These are phyloP conservation scores for Empidonax alnorum DNA, from an alignment of 2,113 vertebrate species.

Conservation along the genomic window DNA sequence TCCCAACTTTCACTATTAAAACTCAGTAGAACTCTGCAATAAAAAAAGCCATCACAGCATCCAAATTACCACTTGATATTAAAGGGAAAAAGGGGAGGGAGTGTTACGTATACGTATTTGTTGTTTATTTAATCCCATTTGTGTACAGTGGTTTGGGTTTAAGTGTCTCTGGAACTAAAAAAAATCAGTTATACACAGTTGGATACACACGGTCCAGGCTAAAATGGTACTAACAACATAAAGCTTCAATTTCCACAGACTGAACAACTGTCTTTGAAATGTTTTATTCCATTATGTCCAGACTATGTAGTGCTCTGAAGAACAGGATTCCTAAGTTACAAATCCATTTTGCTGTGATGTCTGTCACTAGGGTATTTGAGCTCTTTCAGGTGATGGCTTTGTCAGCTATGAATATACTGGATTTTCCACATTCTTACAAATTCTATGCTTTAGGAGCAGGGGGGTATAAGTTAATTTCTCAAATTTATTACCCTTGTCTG, in stretches of 20 bases:
- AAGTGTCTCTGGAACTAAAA: not conserved
- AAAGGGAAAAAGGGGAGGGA: not conserved
- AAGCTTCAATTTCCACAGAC: not conserved
- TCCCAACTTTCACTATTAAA: not conserved
- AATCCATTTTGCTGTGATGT: not conserved
- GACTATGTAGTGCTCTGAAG: not conserved
- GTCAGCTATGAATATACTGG: not conserved
- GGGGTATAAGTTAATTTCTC: not conserved
- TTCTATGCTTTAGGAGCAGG: not conserved
- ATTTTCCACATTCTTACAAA: not conserved
- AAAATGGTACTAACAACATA: not conserved
- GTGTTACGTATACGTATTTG: not conserved
- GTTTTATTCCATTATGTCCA: not conserved
- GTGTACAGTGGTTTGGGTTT: not conserved
- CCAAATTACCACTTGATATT: not conserved
- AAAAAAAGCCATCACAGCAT: not conserved
- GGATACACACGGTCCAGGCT: not conserved
- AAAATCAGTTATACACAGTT: not conserved
- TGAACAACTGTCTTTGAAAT: not conserved
- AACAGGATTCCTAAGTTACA: not conserved
- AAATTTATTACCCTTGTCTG: not conserved
- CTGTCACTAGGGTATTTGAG: not conserved
- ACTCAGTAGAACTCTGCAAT: not conserved
- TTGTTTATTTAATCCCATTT: not conserved
- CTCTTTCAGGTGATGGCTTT: not conserved